These are phyloP conservation scores for Columba guinea DNA, from an alignment of 2,797 vertebrate genomes.

Conservation along the genomic window DNA sequence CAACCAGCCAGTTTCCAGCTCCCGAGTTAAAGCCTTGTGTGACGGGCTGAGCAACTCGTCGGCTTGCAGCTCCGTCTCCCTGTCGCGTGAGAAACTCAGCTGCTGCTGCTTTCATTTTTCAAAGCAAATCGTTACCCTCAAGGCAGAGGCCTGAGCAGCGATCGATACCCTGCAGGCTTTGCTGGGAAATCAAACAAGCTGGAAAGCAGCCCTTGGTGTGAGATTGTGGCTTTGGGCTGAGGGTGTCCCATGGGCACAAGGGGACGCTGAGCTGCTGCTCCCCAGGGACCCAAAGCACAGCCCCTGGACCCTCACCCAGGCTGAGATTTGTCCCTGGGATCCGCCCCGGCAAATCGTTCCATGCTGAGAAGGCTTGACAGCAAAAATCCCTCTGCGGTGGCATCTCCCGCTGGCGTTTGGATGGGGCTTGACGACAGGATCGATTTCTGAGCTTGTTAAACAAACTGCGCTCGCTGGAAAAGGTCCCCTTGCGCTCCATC, in stretches of 20 bases:
- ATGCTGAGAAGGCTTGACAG: neutral
- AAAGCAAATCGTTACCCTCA: neutral
- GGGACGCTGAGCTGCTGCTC: neutral
- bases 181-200: neutral
- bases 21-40: neutral
- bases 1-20: neutral
- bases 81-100: neutral
- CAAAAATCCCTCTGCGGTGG: neutral
- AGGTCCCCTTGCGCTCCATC: neutral
- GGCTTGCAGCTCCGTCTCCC: rapidly evolving
- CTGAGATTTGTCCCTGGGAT: neutral
- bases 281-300: rapidly evolving
- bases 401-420: rapidly evolving
- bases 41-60: neutral
- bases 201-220: neutral
- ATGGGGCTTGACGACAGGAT: neutral
- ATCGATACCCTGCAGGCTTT: neutral
- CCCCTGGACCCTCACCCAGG: neutral
- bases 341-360: rapidly evolving
- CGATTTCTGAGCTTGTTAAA: neutral
- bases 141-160: neutral
- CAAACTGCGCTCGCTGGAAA: neutral
- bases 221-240: neutral
- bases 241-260: rapidly evolving
- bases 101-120: neutral